These are phyloP conservation scores for Eudasyphora cyanicolor DNA, from an alignment of 2,888 invertebrate genomes.

Conservation along the genomic window DNA sequence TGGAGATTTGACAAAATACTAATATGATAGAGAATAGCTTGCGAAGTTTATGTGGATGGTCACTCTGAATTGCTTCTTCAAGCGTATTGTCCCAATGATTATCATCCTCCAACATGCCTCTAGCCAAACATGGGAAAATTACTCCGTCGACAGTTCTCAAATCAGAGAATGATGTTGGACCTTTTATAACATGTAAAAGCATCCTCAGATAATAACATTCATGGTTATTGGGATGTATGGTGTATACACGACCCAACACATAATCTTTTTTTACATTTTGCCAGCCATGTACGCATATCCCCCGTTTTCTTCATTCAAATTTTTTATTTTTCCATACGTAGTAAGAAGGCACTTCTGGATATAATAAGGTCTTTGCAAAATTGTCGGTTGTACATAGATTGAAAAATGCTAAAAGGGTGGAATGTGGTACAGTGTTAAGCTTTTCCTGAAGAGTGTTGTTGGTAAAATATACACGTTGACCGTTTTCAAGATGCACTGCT, in stretches of 20 bases:
- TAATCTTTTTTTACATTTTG: slow-evolving; percentile 22
- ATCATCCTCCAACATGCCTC: slow-evolving; percentile 55
- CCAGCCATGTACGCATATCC: slow-evolving; percentile 3
- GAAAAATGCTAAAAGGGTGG: slow-evolving; percentile 37
- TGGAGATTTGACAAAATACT: slow-evolving; percentile 45
- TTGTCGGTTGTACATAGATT: slow-evolving; percentile 22
- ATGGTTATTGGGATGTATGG: slow-evolving; percentile 35
- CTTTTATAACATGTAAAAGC: slow-evolving; percentile 30
- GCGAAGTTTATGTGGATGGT: slow-evolving; percentile 41
- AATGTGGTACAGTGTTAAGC: background rate
- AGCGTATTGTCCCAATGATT: slow-evolving; percentile 50
- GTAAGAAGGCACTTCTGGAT: slow-evolving; percentile 37
- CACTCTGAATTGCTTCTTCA: slow-evolving; percentile 37
- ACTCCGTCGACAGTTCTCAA: too few species aligned
- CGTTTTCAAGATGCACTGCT: slow-evolving; percentile 34
- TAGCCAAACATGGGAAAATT: slow-evolving; percentile 24
- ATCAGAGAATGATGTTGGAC: slow-evolving; percentile 35
- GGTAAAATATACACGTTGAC: slow-evolving; percentile 17
- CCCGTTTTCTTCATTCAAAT: slow-evolving; percentile 38
- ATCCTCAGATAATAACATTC: slow-evolving; percentile 44
- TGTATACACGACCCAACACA: slow-evolving; percentile 45
- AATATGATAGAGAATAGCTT: slow-evolving; percentile 49
- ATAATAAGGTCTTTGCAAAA: slow-evolving; percentile 42
- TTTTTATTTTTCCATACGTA: slow-evolving; percentile 25
- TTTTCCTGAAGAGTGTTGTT: background rate